Evolutionary conservation across 2,888 invertebrate genomes (phyloP), one percentile per base, ranked within the genome.

Genomic region (Odontocerum albicorne): DNA sequence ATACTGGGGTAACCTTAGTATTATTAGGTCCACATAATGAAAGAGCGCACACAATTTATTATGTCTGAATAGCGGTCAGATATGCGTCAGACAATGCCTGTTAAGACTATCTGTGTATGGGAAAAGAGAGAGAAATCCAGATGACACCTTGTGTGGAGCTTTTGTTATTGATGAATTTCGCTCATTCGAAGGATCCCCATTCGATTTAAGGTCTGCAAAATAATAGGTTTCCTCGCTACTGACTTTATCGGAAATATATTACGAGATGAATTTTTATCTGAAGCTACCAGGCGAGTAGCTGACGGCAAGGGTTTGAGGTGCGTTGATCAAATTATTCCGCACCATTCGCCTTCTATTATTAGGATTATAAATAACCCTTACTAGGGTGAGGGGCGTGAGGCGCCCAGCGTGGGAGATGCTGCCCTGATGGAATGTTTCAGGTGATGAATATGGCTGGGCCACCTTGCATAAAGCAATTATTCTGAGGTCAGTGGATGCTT

Each of bases 291-390:
- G 50, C 49, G 44, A 22, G 33, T 35, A 42, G 38, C n/a, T 19
- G 27, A 16, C 15, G 20, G 6, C n/a, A 27, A n/a, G 33, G 35
- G 42, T 33, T 13, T n/a, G 20, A 35, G 38, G 20, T 33, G 46
- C 17, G 22, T 47, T 53, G 42, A 57, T 57, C 54, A 57, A 50
- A 60, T 60, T 57, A 57, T 60, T 60, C 57, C 60, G 36, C 36
- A 31, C 60, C 57, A 57, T 57, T 57, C 51, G 46, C 47, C 49
- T 45, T 40, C 60, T 40, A 46, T 49, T 57, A 53, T 45, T 49
- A 46, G 51, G 45, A 45, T 38, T 51, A 51, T 55, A 55, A 55
- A 55, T 55, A 55, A 46, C 50, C 45, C 45, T 10, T 31, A 27
- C 12, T 13, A 33, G 21, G 33, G 36, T 20, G 31, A 12, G 49